Percentiles rank a stretch among this genome's conserved stretches.
phyloP scores from a whole-genome alignment of 2,113 vertebrate genomes.

The Sterrhoptilus dennistouni region DNA sequence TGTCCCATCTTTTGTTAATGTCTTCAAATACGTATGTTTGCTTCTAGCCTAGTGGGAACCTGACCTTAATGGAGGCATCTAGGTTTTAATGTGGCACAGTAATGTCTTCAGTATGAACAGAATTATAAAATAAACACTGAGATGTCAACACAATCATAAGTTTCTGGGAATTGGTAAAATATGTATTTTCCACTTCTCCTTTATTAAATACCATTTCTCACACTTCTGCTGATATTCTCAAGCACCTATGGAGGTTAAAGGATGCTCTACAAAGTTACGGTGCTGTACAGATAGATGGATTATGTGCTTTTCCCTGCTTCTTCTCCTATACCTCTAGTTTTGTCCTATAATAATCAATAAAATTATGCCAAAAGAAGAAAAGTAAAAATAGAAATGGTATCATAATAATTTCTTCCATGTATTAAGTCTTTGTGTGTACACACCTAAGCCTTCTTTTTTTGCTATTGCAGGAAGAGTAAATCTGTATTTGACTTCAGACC shows the following conservation, averaged over 20 bases:
- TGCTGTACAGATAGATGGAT: accelerated
- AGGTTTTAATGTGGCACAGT: background rate
- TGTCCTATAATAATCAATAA: background rate
- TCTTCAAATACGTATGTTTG: background rate
- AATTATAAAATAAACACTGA: background rate
- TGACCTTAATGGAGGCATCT: background rate
- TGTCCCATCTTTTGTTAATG: background rate
- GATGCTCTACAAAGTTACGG: background rate
- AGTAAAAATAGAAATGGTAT: background rate
- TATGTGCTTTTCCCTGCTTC: background rate
- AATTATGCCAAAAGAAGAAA: background rate
- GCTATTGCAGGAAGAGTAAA: slow-evolving; percentile 57
- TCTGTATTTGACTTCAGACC: slow-evolving; percentile 68
- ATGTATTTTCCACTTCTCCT: background rate
- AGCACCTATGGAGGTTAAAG: background rate
- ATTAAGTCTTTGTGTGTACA: background rate
- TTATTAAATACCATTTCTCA: background rate
- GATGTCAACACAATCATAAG: background rate
- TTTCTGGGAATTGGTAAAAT: background rate
- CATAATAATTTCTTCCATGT: background rate
- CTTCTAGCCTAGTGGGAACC: background rate
- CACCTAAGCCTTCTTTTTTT: slow-evolving; percentile 27
- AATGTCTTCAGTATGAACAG: background rate
- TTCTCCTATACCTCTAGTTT: background rate
- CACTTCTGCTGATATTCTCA: background rate